These are phyloP conservation scores for Leucosticte australis DNA, from an alignment of 2,113 vertebrate species.

Conservation along the genomic window DNA sequence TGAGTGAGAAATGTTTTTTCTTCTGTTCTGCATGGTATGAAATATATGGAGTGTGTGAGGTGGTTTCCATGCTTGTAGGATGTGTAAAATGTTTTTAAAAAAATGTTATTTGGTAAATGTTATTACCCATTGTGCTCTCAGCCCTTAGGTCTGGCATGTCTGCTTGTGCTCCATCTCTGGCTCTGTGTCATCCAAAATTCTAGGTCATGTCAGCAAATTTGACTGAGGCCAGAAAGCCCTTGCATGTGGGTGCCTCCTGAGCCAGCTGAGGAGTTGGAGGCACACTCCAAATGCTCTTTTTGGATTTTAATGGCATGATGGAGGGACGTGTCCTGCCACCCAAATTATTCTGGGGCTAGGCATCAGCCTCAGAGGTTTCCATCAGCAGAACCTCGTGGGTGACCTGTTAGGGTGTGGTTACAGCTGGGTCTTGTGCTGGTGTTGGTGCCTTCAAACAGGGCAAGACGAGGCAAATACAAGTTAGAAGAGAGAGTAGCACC, in stretches of 20 bases:
- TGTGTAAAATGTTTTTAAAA: background rate
- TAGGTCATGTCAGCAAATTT: background rate
- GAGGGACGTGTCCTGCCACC: background rate
- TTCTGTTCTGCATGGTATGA: background rate
- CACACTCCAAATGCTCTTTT: background rate
- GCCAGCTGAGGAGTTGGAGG: background rate
- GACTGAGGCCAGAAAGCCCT: background rate
- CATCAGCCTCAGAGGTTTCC: background rate
- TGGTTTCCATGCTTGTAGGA: background rate
- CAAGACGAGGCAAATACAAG: background rate
- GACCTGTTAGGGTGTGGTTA: background rate
- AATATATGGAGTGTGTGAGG: background rate
- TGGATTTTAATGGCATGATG: background rate
- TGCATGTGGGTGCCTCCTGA: background rate
- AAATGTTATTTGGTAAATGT: background rate
- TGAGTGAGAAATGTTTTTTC: background rate
- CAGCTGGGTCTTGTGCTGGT: background rate
- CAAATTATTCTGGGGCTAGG: background rate
- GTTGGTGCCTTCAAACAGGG: background rate
- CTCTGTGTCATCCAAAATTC: background rate
- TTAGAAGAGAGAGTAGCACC: background rate
- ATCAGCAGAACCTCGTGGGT: background rate
- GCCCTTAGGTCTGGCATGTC: background rate
- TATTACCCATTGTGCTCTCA: accelerated
- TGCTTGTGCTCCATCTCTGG: background rate